Conservation (phyloP, 2,797 vertebrate genomes). For the Acanthurus leucopareius region DNA sequence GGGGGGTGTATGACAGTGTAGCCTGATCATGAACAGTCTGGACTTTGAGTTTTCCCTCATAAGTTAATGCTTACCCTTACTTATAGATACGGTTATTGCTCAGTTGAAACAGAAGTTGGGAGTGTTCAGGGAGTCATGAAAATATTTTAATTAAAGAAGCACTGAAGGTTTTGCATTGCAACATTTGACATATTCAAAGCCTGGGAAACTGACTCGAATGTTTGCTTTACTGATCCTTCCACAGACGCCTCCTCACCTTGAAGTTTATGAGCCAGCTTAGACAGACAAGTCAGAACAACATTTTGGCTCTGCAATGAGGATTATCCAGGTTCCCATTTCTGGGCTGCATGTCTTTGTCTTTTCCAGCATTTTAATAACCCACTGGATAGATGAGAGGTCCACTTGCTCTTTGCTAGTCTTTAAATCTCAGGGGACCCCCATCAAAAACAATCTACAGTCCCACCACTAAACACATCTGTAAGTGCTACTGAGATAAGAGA, state of each 20-base stretch:
- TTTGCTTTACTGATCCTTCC: slow-evolving; percentile 63
- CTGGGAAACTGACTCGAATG: slow-evolving; percentile 46
- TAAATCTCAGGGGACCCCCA: slow-evolving; percentile 16
- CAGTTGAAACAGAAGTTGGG: background rate
- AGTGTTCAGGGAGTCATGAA: slow-evolving; percentile 1
- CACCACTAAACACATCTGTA: slow-evolving; percentile 44
- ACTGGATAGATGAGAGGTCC: slow-evolving; percentile 27
- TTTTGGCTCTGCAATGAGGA: slow-evolving; percentile 17
- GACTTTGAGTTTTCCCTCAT: background rate
- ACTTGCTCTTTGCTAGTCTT: slow-evolving; percentile 15
- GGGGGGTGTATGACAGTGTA: background rate
- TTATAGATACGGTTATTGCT: too few species aligned
- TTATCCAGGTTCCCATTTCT: slow-evolving; percentile 59
- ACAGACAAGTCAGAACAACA: slow-evolving; percentile 62
- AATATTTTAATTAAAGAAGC: background rate
- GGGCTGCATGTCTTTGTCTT: slow-evolving; percentile 9
- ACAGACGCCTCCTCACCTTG: slow-evolving; percentile 60
- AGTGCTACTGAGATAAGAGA: slow-evolving; percentile 45
- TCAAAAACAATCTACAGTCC: slow-evolving; percentile 8
- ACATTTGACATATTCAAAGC: slow-evolving; percentile 9
- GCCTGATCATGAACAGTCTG: background rate
- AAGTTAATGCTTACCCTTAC: background rate
- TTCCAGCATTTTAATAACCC: slow-evolving; percentile 49
- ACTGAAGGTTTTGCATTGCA: background rate
- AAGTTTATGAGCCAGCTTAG: slow-evolving; percentile 60